Conservation (phyloP, 2,113 vertebrate species). For the Notarius lentiginosus region DNA sequence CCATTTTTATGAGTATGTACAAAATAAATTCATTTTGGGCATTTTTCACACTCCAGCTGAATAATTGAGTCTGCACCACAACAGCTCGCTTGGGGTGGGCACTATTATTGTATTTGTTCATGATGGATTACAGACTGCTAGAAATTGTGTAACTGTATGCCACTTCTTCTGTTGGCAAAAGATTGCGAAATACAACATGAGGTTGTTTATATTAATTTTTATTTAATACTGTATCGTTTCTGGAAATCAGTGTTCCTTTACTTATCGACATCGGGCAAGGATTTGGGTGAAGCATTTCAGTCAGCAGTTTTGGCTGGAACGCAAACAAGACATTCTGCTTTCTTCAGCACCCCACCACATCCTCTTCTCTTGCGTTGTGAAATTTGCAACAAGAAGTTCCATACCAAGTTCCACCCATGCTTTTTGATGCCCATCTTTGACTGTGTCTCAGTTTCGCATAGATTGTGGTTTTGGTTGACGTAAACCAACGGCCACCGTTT, state of each 20-base stretch:
- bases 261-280: not conserved
- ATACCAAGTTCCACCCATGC: not conserved
- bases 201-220: not conserved
- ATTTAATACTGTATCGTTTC: not conserved
- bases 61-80: not conserved
- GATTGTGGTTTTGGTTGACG: not conserved
- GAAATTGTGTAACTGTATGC: not conserved
- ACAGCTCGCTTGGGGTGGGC: not conserved
- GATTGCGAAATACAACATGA: not conserved
- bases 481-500: not conserved
- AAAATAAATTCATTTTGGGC: not conserved
- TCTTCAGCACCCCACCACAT: not conserved
- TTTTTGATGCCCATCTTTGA: not conserved
- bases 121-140: not conserved
- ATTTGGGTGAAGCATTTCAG: not conserved
- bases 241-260: not conserved
- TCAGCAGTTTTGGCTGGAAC: not conserved
- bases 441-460: not conserved
- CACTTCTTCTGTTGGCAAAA: not conserved
- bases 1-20: slow-evolving; percentile 91
- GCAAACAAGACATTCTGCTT: not conserved
- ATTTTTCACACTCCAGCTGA: not conserved
- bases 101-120: not conserved
- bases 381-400: not conserved
- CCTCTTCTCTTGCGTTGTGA: not conserved